Percentiles rank a stretch among this genome's conserved stretches.
These are phyloP conservation scores for Budorcas taxicolor DNA, from an alignment of 2,113 vertebrate species.

Conservation along the genomic window DNA sequence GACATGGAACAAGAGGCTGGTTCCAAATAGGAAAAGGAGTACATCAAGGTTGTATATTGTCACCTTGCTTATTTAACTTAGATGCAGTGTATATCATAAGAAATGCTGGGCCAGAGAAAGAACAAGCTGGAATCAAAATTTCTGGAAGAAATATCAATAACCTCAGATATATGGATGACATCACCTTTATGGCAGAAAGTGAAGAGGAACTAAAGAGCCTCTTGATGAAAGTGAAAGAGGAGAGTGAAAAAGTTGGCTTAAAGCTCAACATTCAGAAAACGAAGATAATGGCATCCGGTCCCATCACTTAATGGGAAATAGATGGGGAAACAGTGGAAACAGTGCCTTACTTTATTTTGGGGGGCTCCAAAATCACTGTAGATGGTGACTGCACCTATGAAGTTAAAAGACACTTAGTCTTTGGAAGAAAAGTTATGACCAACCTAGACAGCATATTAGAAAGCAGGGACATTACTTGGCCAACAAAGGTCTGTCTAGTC, in stretches of 20 bases:
- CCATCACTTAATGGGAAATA: neutral
- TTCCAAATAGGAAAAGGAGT: neutral
- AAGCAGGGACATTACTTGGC: neutral
- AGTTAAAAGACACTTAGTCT: neutral
- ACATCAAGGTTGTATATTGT: neutral
- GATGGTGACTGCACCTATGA: neutral
- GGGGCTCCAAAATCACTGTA: neutral
- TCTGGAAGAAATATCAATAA: neutral
- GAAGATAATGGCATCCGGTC: fast-evolving
- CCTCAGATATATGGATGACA: neutral
- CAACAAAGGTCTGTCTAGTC: fast-evolving
- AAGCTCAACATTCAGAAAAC: neutral
- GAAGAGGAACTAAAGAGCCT: neutral
- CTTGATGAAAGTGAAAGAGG: neutral
- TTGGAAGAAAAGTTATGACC: neutral
- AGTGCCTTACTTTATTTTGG: neutral
- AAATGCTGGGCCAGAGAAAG: fast-evolving
- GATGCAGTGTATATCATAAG: neutral
- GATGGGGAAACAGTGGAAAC: neutral
- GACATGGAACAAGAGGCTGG: neutral
- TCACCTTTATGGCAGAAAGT: neutral
- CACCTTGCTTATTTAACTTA: neutral
- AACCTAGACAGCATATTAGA: neutral
- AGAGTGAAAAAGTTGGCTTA: neutral
- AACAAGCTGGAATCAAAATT: neutral